Base-by-base conservation (phyloP, 1,140 invertebrate genomes). In the Subanguina moxae region DNA sequence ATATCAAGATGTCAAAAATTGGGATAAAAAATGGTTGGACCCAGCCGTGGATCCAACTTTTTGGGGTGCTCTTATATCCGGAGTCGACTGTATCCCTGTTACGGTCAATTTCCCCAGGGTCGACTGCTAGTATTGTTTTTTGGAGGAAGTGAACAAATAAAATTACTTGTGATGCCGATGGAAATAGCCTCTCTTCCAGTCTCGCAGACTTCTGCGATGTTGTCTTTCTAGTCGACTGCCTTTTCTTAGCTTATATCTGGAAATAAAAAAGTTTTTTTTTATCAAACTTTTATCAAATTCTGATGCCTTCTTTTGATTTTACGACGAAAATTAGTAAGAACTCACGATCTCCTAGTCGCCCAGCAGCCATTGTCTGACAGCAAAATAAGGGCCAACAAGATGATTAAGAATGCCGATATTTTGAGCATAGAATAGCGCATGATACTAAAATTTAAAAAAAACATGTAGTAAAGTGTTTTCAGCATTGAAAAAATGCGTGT, bases 111-210 rank as follows among this genome's bases (percentile, higher is more conserved):
- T n/a, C n/a, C n/a, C n/a, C n/a, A n/a, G n/a, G n/a, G n/a, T 45
- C 43, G 43, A 11, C n/a, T 45, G 11, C 43, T 45, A 11, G n/a
- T 13, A 45, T 13, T 52, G 3, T 52, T 52, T 52, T 52, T 52
- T 52, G 3, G n/a, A 52, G 3, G 3, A 21, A 15, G 3, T 19
- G 15, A 52, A 7, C 15, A 52, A 52, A 61, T 21, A 61, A 7
- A 13, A 19, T 43, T n/a, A 61, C 58, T n/a, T 61, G 38, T 61
- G 58, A 61, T 61, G 58, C 21, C 58, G 19, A 61, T 61, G 58
- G 21, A 5, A 61, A 61, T 61, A 61, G 19, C 58, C 58, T 19
- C 38, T 19, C 13, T 28, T 30, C 58, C 58, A 61, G 28, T 61
- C 58, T 30, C n/a, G 58, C 38, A 61, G 21, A 30, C 28, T 61